phyloP scores from a whole-genome alignment of 2,797 vertebrate species.

The Corythornis leucogaster region DNA sequence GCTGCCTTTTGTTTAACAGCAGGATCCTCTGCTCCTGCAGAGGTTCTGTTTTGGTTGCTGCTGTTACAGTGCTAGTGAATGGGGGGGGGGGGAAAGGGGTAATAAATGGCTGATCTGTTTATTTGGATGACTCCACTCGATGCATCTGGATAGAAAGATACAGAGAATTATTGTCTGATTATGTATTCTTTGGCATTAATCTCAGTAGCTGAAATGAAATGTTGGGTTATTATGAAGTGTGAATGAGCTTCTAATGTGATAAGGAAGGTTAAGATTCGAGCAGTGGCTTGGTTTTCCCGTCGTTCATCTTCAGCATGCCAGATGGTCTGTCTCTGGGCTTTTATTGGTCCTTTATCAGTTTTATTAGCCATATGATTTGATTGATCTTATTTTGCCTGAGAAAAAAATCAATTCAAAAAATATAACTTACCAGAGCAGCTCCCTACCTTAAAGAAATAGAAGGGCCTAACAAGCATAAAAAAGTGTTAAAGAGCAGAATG shows the following conservation, averaged over 20 bases:
- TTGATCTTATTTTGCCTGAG: slow-evolving; percentile 76
- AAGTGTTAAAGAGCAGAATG: neutral
- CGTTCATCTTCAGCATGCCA: slow-evolving; percentile 46
- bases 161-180: slow-evolving; percentile 2
- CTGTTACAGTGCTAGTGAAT: neutral
- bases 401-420: slow-evolving; percentile 74
- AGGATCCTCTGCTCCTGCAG: neutral
- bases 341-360: slow-evolving; percentile 78
- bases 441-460: slow-evolving; percentile 43
- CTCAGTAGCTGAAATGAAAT: slow-evolving; percentile 32
- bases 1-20: slow-evolving; percentile 12
- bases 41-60: neutral
- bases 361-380: slow-evolving; percentile 78
- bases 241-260: slow-evolving; percentile 48
- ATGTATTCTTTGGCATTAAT: slow-evolving; percentile 41
- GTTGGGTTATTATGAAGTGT: neutral
- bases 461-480: neutral
- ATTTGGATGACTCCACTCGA: neutral
- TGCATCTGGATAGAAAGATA: slow-evolving; percentile 39
- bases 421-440: slow-evolving; percentile 55
- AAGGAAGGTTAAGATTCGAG: slow-evolving; percentile 16
- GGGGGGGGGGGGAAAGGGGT: neutral
- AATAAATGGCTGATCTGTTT: slow-evolving; percentile 9
- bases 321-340: slow-evolving; percentile 48
- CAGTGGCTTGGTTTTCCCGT: slow-evolving; percentile 30